A percentile compares a stretch with the other conserved stretches of the same genome.
Conservation (phyloP, 2,113 vertebrate species). For the Labeo rohita region DNA sequence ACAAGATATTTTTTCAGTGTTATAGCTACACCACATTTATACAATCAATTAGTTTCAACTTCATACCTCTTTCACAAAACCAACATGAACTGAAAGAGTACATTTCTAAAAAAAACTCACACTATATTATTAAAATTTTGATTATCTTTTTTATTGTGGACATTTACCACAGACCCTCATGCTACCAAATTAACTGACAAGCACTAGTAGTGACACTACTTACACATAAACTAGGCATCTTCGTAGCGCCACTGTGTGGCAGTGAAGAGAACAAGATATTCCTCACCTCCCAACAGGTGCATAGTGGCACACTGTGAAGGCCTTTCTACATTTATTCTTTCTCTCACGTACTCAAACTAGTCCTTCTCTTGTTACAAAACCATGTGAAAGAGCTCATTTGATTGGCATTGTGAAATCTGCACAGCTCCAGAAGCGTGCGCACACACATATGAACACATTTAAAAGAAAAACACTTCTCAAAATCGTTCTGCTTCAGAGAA, state of each 20-base stretch:
- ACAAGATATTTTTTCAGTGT: too few species aligned
- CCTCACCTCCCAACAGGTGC: neutral
- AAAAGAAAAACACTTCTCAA: constrained; percentile 31
- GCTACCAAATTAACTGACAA: neutral
- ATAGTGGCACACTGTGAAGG: neutral
- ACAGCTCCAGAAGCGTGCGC: constrained; percentile 13
- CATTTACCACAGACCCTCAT: neutral
- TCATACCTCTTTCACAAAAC: neutral
- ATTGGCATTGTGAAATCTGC: constrained; percentile 1
- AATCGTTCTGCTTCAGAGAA: constrained; percentile 55
- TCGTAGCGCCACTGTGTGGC: constrained; percentile 63
- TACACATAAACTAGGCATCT: constrained; percentile 34
- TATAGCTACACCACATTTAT: too few species aligned
- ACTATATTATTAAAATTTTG: neutral
- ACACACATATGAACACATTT: neutral
- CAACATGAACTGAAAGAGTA: neutral
- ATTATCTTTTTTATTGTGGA: neutral
- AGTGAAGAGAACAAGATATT: constrained; percentile 24
- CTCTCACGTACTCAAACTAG: constrained; percentile 32
- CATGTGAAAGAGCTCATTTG: neutral
- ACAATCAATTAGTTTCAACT: too few species aligned
- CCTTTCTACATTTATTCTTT: constrained; percentile 5
- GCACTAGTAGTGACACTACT: neutral
- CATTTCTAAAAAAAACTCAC: too few species aligned
- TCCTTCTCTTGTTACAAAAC: constrained; percentile 37